A percentile compares a stretch with the other conserved stretches of the same genome.
These are phyloP conservation scores for Hoplodrina ambigua DNA, from an alignment of 2,888 invertebrate species.

Conservation along the genomic window DNA sequence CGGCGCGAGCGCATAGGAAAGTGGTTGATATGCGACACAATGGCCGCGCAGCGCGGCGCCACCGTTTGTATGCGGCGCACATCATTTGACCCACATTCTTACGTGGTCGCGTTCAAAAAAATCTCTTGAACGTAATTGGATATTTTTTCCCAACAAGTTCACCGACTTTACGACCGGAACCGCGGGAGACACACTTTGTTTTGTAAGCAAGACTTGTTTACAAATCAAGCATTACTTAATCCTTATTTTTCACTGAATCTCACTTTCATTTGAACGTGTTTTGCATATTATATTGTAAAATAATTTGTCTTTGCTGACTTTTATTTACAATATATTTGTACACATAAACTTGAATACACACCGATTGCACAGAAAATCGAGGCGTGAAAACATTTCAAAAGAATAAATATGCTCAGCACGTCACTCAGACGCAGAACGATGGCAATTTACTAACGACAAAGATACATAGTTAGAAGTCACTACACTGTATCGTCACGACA, in stretches of 20 bases:
- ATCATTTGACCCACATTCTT: constrained; percentile 63
- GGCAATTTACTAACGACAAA: constrained; percentile 52
- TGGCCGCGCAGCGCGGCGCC: constrained; percentile 37
- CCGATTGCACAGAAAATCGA: constrained; percentile 19
- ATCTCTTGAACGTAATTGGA: constrained; percentile 44
- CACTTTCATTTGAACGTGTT: constrained; percentile 54
- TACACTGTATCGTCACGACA: constrained; percentile 43
- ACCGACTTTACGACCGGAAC: constrained; percentile 61
- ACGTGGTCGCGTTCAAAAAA: constrained; percentile 57
- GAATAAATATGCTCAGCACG: constrained; percentile 41
- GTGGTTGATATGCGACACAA: constrained; percentile 56
- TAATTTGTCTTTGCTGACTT: constrained; percentile 3
- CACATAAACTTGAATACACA: constrained; percentile 6
- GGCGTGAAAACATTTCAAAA: constrained; percentile 51
- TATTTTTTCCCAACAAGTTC: constrained; percentile 57
- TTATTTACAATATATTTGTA: not conserved
- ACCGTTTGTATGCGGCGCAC: constrained; percentile 53
- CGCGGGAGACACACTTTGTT: constrained; percentile 45
- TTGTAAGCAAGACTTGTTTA: constrained; percentile 56
- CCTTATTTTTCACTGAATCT: constrained; percentile 53
- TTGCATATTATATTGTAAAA: constrained; percentile 24
- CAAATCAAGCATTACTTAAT: constrained; percentile 59
- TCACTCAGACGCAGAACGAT: constrained; percentile 37
- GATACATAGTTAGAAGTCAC: constrained; percentile 49
- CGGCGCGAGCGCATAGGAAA: constrained; percentile 52